Evolutionary conservation across 2,797 vertebrate genomes (phyloP), one percentile per base, ranked within the genome.

Genomic region (Molossus alvarezi): DNA sequence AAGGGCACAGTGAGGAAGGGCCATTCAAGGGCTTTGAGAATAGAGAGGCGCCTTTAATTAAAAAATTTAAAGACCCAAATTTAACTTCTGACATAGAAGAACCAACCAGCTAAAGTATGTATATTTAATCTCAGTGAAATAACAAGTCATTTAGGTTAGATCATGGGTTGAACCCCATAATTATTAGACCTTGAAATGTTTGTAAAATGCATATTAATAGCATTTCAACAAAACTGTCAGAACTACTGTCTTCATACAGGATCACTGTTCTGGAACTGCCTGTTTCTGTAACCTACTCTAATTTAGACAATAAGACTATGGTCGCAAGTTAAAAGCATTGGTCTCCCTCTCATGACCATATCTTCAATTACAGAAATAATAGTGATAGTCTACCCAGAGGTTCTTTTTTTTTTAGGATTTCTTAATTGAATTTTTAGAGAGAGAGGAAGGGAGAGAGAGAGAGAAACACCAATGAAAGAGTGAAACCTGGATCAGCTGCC

Each of bases 31-130:
- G 60, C 67, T 73, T 81, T 76, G 57, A 92, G 90, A 96, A 87
- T n/a, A 96, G 73, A 82, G 33, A 91, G 18, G 4, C 8, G n/a
- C 14, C 90, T 95, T 91, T 64, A 71, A 94, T 87, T 95, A n/a
- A 65, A 81, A 92, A 80, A 17, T 87, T 6, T 76, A 83, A 85
- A 91, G 58, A 15, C 62, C 62, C 45, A 23, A 41, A 20, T 86
- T 96, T 96, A 81, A 89, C 51, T 76, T 55, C 57, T 64, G 45
- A 87, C 9, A 77, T 41, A 82, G 15, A 85, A 77, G 33, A 88
- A 80, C 60, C n/a, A 82, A 64, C 12, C 53, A 84, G 15, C 72
- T 77, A 51, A 91, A 86, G n/a, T 11, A 12, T 77, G 5, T 67
- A 80, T 60, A 92, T 67, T 33, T 51, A 91, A 87, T 90, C 27